Evolutionary conservation across 2,888 invertebrate species (phyloP).

Genomic region (Hermaeophaga mercurialis): DNA sequence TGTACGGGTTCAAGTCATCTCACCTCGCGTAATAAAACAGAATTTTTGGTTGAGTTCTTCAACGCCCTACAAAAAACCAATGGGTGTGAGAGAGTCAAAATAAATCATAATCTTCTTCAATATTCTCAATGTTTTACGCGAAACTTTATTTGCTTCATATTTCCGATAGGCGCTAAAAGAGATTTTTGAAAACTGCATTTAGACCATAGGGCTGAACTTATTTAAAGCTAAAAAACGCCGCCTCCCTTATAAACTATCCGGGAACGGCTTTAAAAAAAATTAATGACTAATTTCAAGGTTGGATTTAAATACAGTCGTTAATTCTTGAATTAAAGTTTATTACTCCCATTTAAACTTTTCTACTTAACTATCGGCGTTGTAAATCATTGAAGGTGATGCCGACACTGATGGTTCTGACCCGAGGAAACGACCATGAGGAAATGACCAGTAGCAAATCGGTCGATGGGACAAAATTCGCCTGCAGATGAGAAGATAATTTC

Average conservation of each 20-base stretch:
- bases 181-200: constrained; percentile 23
- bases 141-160: too few species aligned
- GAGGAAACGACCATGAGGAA: constrained; percentile 19
- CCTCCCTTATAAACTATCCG: constrained; percentile 30
- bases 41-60: too few species aligned
- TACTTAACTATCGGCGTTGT: constrained; percentile 42
- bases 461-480: constrained; percentile 8
- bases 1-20: too few species aligned
- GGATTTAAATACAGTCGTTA: constrained; percentile 54
- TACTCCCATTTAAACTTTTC: constrained; percentile 52
- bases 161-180: too few species aligned
- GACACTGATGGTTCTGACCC: constrained; percentile 23
- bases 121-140: too few species aligned
- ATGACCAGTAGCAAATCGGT: constrained; percentile 15
- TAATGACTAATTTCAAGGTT: constrained; percentile 56
- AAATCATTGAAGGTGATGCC: constrained; percentile 34
- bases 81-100: too few species aligned
- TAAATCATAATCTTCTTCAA: too few species aligned
- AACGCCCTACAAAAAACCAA: too few species aligned
- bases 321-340: constrained; percentile 52
- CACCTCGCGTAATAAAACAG: too few species aligned
- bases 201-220: constrained; percentile 18
- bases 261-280: constrained; percentile 47
- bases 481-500: constrained; percentile 9
- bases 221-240: constrained; percentile 29